Conservation (phyloP, 1,140 invertebrate genomes). For the Achatina immaculata region DNA sequence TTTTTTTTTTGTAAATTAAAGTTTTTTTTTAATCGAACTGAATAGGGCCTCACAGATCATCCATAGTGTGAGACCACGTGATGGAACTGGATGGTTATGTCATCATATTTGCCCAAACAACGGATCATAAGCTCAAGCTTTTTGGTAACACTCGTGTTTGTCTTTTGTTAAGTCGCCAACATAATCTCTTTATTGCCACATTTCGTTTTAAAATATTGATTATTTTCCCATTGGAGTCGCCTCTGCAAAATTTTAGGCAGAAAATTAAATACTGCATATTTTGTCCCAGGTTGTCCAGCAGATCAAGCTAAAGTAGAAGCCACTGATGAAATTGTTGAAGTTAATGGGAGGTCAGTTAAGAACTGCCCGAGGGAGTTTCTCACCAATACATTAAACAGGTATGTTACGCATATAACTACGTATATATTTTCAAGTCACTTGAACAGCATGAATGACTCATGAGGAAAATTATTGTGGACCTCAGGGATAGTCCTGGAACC, state of each 20-base stretch:
- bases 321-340: conserved; percentile 30
- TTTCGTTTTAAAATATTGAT: background rate
- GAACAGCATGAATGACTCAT: background rate
- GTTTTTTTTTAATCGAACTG: too few species aligned
- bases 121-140: conserved; percentile 14
- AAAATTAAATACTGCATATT: background rate
- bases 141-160: conserved; percentile 15
- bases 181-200: too few species aligned
- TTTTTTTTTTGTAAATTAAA: too few species aligned
- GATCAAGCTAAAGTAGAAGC: conserved; percentile 4
- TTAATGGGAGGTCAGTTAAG: conserved; percentile 33
- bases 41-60: too few species aligned
- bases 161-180: background rate
- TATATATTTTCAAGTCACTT: too few species aligned
- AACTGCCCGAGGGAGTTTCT: conserved; percentile 24
- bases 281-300: conserved; percentile 18
- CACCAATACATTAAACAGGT: conserved; percentile 31
- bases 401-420: background rate
- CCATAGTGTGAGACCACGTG: background rate
- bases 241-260: background rate
- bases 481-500: background rate
- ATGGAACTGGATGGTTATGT: conserved; percentile 28
- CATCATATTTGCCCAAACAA: conserved; percentile 31
- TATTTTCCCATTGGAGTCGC: background rate
- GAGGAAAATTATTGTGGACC: background rate